Evolutionary conservation across 2,888 invertebrate species (phyloP).

Genomic region (Metallyticus violacea): DNA sequence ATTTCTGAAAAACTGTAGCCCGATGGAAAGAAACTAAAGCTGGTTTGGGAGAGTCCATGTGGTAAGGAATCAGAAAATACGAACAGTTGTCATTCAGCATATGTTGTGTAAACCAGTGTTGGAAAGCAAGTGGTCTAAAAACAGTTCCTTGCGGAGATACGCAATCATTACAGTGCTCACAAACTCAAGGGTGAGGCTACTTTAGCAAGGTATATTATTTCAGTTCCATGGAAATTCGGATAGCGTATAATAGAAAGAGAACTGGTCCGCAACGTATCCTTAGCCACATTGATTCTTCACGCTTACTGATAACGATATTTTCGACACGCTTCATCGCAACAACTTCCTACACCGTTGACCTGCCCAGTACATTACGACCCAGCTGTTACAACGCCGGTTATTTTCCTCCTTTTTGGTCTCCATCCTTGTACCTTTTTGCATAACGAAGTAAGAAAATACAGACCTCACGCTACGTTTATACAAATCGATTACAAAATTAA

Average conservation of each 20-base stretch:
- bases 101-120: too few relatives aligned
- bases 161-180: too few relatives aligned
- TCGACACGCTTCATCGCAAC: not conserved
- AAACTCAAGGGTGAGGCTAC: not conserved
- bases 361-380: not conserved
- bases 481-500: not conserved
- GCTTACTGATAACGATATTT: not conserved
- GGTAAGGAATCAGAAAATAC: too few relatives aligned
- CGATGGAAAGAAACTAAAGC: too few relatives aligned
- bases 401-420: not conserved
- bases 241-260: not conserved
- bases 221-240: not conserved
- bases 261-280: not conserved
- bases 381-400: too few relatives aligned
- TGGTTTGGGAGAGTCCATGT: too few relatives aligned
- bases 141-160: too few relatives aligned
- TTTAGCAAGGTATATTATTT: not conserved
- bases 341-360: not conserved
- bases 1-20: too few relatives aligned
- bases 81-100: too few relatives aligned
- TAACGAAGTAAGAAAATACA: not conserved
- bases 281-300: not conserved
- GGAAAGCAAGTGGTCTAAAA: too few relatives aligned
- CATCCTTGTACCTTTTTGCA: not conserved
- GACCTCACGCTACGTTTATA: not conserved